A percentile compares a stretch with the other conserved stretches of the same genome.
phyloP scores from a whole-genome alignment of 2,797 vertebrate genomes.

The Rhadinocentrus ornatus region DNA sequence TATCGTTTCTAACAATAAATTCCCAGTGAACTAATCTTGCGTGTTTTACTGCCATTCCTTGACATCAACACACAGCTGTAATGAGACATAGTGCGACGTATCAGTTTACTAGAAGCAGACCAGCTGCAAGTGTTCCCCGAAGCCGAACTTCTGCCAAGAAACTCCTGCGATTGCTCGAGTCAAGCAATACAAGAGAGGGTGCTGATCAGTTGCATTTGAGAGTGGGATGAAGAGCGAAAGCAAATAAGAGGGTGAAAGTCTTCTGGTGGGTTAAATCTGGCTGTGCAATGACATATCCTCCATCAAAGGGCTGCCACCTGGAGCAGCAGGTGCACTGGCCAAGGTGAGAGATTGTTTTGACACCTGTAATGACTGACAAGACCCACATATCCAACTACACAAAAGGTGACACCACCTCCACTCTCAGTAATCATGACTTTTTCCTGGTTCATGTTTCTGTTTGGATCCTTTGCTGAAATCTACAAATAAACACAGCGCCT shows the following conservation, averaged over 20 bases:
- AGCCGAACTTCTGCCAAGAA: slow-evolving; percentile 35
- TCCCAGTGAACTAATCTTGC: slow-evolving; percentile 23
- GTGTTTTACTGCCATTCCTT: slow-evolving; percentile 43
- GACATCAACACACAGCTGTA: slow-evolving; percentile 49
- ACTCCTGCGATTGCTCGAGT: slow-evolving; percentile 41
- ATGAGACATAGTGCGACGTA: slow-evolving; percentile 50
- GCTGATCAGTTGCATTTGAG: slow-evolving; percentile 2
- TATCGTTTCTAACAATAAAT: slow-evolving; percentile 14
- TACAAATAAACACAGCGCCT: neutral
- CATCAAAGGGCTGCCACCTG: slow-evolving; percentile 26
- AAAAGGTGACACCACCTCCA: slow-evolving; percentile 7
- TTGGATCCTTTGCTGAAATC: slow-evolving; percentile 16
- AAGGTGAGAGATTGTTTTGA: slow-evolving; percentile 61
- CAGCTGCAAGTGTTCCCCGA: slow-evolving; percentile 56
- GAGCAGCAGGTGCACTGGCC: slow-evolving; percentile 56
- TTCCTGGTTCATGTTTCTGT: neutral
- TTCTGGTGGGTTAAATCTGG: slow-evolving; percentile 27
- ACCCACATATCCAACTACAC: slow-evolving; percentile 35
- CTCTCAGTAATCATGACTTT: neutral
- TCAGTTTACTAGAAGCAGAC: slow-evolving; percentile 63
- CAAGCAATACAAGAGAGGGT: slow-evolving; percentile 15
- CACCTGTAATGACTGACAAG: slow-evolving; percentile 65
- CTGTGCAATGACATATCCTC: slow-evolving; percentile 13
- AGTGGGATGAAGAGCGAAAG: neutral
- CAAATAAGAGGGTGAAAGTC: slow-evolving; percentile 16